These are phyloP conservation scores for Trichosurus vulpecula DNA, from an alignment of 2,797 vertebrate genomes.

Conservation along the genomic window DNA sequence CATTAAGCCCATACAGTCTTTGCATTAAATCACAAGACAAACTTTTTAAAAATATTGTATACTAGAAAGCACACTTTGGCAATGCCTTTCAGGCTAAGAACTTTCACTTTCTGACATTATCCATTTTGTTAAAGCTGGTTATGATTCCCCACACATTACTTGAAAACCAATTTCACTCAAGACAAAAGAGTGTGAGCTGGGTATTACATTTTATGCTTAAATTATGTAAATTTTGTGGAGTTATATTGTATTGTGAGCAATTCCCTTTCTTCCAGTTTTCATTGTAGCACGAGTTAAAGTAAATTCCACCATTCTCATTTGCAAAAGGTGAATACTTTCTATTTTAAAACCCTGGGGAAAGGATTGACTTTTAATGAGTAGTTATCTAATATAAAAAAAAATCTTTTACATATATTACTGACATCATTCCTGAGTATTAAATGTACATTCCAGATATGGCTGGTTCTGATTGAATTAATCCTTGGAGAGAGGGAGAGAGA, in stretches of 20 bases:
- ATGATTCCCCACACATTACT: constrained; percentile 72
- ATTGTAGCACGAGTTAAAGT: constrained; percentile 68
- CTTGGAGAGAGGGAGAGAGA: constrained; percentile 55
- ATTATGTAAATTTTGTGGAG: constrained; percentile 72
- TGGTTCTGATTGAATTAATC: constrained; percentile 67
- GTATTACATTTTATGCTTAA: constrained; percentile 76
- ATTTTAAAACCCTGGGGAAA: constrained; percentile 74
- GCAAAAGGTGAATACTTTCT: constrained; percentile 66
- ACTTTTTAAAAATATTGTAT: background rate
- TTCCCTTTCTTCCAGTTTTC: constrained; percentile 74
- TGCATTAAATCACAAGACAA: constrained; percentile 13
- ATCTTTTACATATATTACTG: constrained; percentile 72
- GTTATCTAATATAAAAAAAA: constrained; percentile 66
- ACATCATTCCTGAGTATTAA: constrained; percentile 72
- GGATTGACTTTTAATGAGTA: constrained; percentile 72
- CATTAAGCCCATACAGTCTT: constrained; percentile 20
- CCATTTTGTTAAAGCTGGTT: constrained; percentile 74
- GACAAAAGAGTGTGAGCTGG: constrained; percentile 78
- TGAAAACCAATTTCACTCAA: constrained; percentile 79
- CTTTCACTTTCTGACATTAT: constrained; percentile 71
- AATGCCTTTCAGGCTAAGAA: constrained; percentile 54
- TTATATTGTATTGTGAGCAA: constrained; percentile 68
- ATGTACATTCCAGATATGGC: constrained; percentile 38
- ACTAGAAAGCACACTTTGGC: constrained; percentile 30
- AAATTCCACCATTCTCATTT: constrained; percentile 75